These are phyloP conservation scores for Oryzaephilus surinamensis DNA, from an alignment of 1,140 invertebrate genomes.

Conservation along the genomic window DNA sequence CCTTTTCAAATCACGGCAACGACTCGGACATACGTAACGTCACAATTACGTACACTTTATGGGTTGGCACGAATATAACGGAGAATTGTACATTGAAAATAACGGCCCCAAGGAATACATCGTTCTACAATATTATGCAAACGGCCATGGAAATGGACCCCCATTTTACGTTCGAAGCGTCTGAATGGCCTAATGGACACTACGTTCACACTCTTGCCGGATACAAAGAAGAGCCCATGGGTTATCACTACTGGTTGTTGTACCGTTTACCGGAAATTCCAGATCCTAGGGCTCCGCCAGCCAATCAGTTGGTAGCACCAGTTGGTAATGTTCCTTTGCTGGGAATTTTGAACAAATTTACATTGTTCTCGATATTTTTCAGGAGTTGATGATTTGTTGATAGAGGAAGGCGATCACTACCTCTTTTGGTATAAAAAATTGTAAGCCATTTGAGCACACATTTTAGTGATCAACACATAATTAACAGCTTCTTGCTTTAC, in stretches of 20 bases:
- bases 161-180: constrained; percentile 46
- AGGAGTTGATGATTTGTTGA: constrained; percentile 75
- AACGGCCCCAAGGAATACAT: constrained; percentile 60
- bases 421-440: too few species aligned
- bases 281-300: constrained; percentile 63
- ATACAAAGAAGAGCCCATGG: constrained; percentile 74
- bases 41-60: constrained; percentile 71
- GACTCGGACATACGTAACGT: constrained; percentile 56
- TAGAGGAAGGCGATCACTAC: constrained; percentile 73
- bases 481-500: too few species aligned
- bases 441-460: too few species aligned
- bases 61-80: constrained; percentile 74
- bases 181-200: constrained; percentile 82
- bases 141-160: constrained; percentile 67
- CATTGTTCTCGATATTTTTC: constrained; percentile 18
- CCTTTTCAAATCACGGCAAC: constrained; percentile 35
- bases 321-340: constrained; percentile 65
- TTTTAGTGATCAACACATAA: too few species aligned
- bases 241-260: constrained; percentile 79
- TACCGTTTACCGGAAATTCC: constrained; percentile 66
- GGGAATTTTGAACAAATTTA: background rate
- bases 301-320: constrained; percentile 72
- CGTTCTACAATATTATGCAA: constrained; percentile 77
- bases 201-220: constrained; percentile 81
- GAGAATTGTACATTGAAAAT: constrained; percentile 60